Evolutionary conservation across 2,797 vertebrate species (phyloP), one percentile per base, ranked within the genome.

Genomic region (Rhodeus uyekii): DNA sequence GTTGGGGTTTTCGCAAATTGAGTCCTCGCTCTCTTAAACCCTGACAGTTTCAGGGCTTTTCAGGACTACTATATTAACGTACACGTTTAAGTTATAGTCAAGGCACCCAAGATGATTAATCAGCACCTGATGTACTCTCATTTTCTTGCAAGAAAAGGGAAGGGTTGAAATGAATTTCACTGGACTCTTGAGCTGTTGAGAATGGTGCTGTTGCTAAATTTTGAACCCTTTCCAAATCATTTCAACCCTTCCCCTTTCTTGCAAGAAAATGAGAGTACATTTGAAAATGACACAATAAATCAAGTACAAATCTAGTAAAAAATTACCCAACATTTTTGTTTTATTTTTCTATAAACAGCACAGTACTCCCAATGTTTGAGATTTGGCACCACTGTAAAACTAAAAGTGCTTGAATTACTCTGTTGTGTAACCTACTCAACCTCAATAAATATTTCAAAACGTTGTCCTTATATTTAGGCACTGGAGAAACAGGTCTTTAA

Each of bases 371-470:
- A 3, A 27, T 27, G 3, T 32, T 71, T 71, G n/a, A n/a, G 29
- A 22, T 63, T 27, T 63, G 42, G 65, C 39, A 18, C 18, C 44
- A 48, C 42, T 48, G 24, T 48, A 69, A 24, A 69, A 32, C 16
- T 46, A 32, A 46, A 19, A 13, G 18, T 53, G 19, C 19, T 50
- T n/a, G 29, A 32, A n/a, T 50, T 50, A 72, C 32, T n/a, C 44
- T n/a, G 42, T 71, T 71, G 69, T 53, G n/a, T 38, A n/a, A n/a
- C n/a, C n/a, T n/a, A 39, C 46, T 27, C 27, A 32, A 48, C 65
- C 29, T 55, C 36, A 67, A 78, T 78, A 19, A 60, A 69, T 60
- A 58, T 69, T 58, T 71, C 12, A 58, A 24, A 44, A 69, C 14
- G 1, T 24, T 42, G 18, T 39, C 1, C 4, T 22, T 44, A 32